Conservation (phyloP, 2,888 invertebrate species). For the Agriotes lineatus region DNA sequence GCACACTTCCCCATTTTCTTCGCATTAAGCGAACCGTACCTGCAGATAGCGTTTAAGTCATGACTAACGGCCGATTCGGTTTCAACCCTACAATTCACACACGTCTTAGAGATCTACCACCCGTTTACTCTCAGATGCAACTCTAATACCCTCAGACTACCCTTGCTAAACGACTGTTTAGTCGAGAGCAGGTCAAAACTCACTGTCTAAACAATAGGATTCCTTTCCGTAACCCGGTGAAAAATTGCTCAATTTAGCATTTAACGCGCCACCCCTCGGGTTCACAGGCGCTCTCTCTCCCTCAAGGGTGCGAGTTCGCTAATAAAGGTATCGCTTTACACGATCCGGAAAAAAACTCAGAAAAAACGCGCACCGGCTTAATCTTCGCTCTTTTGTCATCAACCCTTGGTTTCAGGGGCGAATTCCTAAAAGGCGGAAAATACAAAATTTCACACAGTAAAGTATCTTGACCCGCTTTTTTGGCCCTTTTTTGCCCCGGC, state of each 20-base stretch:
- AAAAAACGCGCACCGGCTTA: conserved; percentile 42
- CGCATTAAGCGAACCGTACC: too few relatives aligned
- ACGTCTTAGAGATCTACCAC: conserved; percentile 33
- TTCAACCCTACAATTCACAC: conserved; percentile 36
- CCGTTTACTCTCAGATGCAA: conserved; percentile 11
- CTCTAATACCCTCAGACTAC: conserved; percentile 26
- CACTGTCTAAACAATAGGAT: conserved; percentile 39
- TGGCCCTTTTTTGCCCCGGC: conserved; percentile 35
- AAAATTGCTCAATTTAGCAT: conserved; percentile 56
- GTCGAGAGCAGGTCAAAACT: conserved; percentile 35
- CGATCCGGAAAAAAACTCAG: conserved; percentile 53
- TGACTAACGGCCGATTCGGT: too few relatives aligned
- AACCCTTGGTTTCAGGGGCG: conserved; percentile 57
- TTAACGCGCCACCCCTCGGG: conserved; percentile 37
- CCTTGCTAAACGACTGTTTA: conserved; percentile 40
- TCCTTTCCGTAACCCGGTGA: conserved; percentile 51
- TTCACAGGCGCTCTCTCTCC: conserved; percentile 15
- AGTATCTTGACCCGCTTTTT: conserved; percentile 47
- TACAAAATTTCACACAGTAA: conserved; percentile 63
- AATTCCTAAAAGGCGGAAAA: conserved; percentile 59
- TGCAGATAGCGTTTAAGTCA: too few relatives aligned
- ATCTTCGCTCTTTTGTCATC: conserved; percentile 48
- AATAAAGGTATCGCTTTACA: conserved; percentile 65
- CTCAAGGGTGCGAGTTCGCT: conserved; percentile 55
- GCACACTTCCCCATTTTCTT: too few relatives aligned